Evolutionary conservation across 1,140 invertebrate species (phyloP), one percentile per base, ranked within the genome.

Genomic region (Leguminivora glycinivorella): DNA sequence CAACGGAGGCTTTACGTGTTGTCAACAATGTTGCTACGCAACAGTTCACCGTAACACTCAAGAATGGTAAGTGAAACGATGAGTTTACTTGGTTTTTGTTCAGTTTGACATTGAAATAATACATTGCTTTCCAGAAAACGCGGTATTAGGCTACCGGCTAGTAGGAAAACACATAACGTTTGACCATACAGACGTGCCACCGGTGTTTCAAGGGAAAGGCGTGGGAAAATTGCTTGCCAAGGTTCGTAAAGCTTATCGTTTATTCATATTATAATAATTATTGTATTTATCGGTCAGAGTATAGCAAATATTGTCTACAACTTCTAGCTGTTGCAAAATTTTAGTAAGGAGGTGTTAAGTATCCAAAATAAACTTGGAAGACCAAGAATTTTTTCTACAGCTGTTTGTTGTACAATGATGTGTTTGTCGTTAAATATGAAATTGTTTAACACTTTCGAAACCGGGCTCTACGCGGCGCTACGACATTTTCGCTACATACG

Each of bases 141-240:
- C 93, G 47, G 76, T 83, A 31, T 71, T 94, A 66, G 80, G 83
- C 31, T 94, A 94, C 84, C 81, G 90, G 38, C 75, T 81, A 69
- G 77, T 85, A 47, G 89, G 83, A 1, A 87, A 92, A 26, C 72
- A 91, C n/a, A 89, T 94, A 79, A 93, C 93, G 77, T 92, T 95
- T 72, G 77, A 92, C 43, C 87, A 93, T 58, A 94, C 94, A 43
- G 87, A 92, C 74, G 94, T 95, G 58, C 95, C 95, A 6, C 72
- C 89, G 26, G 78, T 88, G 69, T 93, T 93, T 77, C 92, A 93
- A 87, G 94, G 94, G 24, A 91, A 93, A 83, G 95, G 95, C 24
- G 83, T 95, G 70, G 95, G 94, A 68, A 93, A 93, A 78, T 26
- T 93, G 43, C 89, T 95, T 81, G 94, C 94, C 26, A 83, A 95